Evolutionary conservation across 2,888 invertebrate genomes (phyloP), one percentile per base, ranked within the genome.

Genomic region (Lasioglossum malachurum): DNA sequence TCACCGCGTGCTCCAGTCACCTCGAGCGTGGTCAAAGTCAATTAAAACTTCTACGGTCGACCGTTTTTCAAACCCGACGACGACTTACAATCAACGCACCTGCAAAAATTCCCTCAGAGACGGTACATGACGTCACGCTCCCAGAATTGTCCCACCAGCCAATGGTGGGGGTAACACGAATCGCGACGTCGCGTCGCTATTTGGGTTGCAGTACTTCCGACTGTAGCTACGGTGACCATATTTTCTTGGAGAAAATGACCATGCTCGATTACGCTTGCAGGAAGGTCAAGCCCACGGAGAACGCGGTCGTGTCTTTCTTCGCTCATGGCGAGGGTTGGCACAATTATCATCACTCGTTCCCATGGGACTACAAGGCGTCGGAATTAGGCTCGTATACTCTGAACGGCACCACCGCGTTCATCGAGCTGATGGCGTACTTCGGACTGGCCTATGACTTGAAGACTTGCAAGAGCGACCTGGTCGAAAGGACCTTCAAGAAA

Each of bases 271-370:
- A 41, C 27, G 27, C 49, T 35, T 31, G 46, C 91, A 95, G 95
- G 57, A 89, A 89, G 80, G 79, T 93, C 31, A 94, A 93, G 75
- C 92, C 96, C 1, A 95, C 95, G 49, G 96, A 97, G 91, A 96
- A 96, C 92, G 91, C 94, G 35, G 88, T 93, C 7, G 96, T 96
- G 12, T 94, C 96, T 2, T 93, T 96, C 69, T 94, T 96, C 84
- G 95, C 96, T 2, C 92, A 95, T 49, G 96, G 96, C 4, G 96
- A 96, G 92, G 97, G 97, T 41, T 97, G 96, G 96, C 97, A 97
- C 94, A 97, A 97, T 95, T 97, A 97, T 94, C 97, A 97, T 93
- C 97, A 97, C 92, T 95, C 96, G 19, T 97, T 97, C 94, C 97
- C 97, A 8, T 96, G 96, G 95, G 95, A 95, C 90, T 95, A 95